These are phyloP conservation scores for Actinia tenebrosa DNA, from an alignment of 64 coral and sea anemone genomes.

Conservation along the genomic window DNA sequence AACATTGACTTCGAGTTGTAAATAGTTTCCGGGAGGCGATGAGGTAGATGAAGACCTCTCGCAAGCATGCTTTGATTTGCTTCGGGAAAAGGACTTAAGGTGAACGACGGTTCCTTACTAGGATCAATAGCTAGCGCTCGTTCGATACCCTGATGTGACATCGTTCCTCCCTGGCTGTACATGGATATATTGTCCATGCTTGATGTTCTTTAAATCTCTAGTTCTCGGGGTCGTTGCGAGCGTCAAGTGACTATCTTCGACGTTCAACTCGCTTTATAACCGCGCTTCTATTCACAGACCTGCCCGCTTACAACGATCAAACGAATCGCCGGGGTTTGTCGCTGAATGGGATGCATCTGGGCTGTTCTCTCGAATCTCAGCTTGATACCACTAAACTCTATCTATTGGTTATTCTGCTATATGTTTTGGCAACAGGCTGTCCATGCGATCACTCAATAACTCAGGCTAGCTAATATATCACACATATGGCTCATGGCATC, in stretches of 20 bases:
- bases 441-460: conserved; percentile 29
- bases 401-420: conserved; percentile 19
- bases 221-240: neutral
- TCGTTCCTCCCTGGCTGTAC: conserved; percentile 47
- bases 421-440: conserved; percentile 27
- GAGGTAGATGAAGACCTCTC: conserved; percentile 43
- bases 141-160: conserved; percentile 53
- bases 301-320: conserved; percentile 46
- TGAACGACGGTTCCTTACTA: conserved; percentile 52
- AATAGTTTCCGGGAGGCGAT: conserved; percentile 48
- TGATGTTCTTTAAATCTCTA: neutral
- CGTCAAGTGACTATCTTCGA: conserved; percentile 20
- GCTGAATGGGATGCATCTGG: conserved; percentile 62
- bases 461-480: conserved; percentile 16
- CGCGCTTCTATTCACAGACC: conserved; percentile 27
- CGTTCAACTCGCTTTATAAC: conserved; percentile 19
- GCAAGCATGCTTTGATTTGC: conserved; percentile 50
- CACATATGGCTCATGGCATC: neutral
- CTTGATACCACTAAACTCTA: conserved; percentile 52
- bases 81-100: conserved; percentile 44
- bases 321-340: conserved; percentile 40
- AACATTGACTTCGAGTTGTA: conserved; percentile 45
- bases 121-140: conserved; percentile 36
- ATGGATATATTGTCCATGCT: conserved; percentile 63
- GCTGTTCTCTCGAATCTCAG: conserved; percentile 57